Conservation (phyloP, 2,888 invertebrate species). For the Acanthosoma haemorrhoidale region DNA sequence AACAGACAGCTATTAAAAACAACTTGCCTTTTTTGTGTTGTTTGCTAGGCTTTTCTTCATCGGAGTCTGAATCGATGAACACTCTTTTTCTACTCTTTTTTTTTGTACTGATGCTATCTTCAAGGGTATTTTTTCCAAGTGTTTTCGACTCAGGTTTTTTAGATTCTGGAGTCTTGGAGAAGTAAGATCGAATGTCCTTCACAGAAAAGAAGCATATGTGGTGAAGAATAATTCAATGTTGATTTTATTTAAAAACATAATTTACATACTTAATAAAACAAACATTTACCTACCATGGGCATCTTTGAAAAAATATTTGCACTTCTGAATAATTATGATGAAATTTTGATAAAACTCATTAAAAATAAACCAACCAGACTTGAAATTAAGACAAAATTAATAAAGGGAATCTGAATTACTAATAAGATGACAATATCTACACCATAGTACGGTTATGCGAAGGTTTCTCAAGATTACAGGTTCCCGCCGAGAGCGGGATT, state of each 20-base stretch:
- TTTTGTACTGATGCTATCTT: neutral
- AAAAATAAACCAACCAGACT: no score
- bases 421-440: neutral
- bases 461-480: neutral
- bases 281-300: conserved; percentile 13
- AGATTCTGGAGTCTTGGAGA: conserved; percentile 13
- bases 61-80: conserved; percentile 48
- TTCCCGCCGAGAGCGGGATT: no score
- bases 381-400: no score
- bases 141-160: neutral
- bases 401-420: neutral
- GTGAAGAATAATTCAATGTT: neutral
- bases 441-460: no score
- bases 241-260: neutral
- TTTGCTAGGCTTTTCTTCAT: conserved; percentile 47
- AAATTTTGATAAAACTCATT: no score
- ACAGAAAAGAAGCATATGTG: neutral
- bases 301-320: no score
- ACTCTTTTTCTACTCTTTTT: conserved; percentile 31
- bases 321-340: no score
- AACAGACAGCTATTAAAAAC: neutral
- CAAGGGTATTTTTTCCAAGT: neutral
- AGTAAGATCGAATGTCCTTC: conserved; percentile 27
- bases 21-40: conserved; percentile 29
- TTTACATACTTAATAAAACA: no score